Evolutionary conservation across 1,140 invertebrate genomes (phyloP), one percentile per base, ranked within the genome.

Genomic region (Himalopsyche phryganea): DNA sequence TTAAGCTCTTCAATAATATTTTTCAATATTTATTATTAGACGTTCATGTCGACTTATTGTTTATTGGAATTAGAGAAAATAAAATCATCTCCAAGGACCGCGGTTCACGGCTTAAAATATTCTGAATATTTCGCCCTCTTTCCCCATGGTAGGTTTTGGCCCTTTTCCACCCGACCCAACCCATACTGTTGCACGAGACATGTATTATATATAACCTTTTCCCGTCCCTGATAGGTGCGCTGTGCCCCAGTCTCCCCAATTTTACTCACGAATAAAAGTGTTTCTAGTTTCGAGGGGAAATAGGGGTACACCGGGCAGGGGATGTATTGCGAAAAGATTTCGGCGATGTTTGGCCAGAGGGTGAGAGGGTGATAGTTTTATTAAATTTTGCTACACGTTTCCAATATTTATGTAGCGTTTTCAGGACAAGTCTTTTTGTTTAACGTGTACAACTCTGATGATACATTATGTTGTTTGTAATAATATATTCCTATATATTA

Each of bases 221-320:
- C 54, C 57, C 58, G 38, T 44, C 28, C 50, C 57, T 41, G 41
- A 56, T 59, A 57, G 52, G 57, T 60, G 52, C 56, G 56, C 41
- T 19, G 17, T 32, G 10, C 50, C 36, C 51, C 28, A 17, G 45
- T 20, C 41, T 50, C 58, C 54, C 50, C 50, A 41, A 48, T 58
- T 63, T 59, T 50, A 63, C 57, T 64, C 62, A 50, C 62, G 62
- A 60, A 64, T 64, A 64, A 60, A 60, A 63, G 61, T 63, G 61
- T 63, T 63, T 63, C 61, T 47, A 63, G 59, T 63, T 58, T 56
- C 51, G 20, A 17, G 17, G 55, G 40, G 28, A 28, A 23, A 46
- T 7, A 5, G 19, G 28, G 48, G 15, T 14, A 9, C 23, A 9
- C 53, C 40, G 57, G 19, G 15, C 36, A 41, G 54, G 11, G 14